A percentile compares a stretch with the other conserved stretches of the same genome.
Conservation (phyloP, 1,140 invertebrate species). For the Aphaenogaster floridana region DNA sequence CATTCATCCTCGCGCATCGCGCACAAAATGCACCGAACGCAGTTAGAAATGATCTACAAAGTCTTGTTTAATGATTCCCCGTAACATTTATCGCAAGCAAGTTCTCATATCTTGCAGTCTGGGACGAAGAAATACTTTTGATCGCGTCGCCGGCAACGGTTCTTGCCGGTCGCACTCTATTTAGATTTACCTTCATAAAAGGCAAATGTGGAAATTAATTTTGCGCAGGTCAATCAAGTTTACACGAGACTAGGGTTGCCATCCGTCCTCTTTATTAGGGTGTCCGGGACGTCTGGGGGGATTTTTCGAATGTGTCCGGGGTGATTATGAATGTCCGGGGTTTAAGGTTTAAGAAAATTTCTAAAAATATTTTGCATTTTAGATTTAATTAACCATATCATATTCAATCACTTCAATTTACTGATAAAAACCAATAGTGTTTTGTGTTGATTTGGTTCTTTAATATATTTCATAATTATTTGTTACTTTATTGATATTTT, state of each 20-base stretch:
- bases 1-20: not conserved
- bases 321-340: no score
- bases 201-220: not conserved
- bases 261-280: no score
- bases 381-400: no score
- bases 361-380: no score
- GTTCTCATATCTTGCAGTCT: not conserved
- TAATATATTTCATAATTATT: no score
- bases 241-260: not conserved
- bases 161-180: not conserved
- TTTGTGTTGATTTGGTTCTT: no score
- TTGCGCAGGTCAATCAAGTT: not conserved
- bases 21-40: not conserved
- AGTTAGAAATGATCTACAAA: not conserved
- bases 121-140: not conserved
- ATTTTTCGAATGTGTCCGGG: no score
- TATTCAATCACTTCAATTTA: no score
- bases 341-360: no score
- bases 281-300: no score
- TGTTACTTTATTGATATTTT: no score
- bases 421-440: no score
- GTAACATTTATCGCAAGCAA: not conserved
- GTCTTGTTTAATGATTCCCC: not conserved
- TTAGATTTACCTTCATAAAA: not conserved
- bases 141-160: not conserved